A percentile compares a stretch with the other conserved stretches of the same genome.
Evolutionary conservation across 2,888 invertebrate species (phyloP).

Genomic region (Miltochrista miniata): DNA sequence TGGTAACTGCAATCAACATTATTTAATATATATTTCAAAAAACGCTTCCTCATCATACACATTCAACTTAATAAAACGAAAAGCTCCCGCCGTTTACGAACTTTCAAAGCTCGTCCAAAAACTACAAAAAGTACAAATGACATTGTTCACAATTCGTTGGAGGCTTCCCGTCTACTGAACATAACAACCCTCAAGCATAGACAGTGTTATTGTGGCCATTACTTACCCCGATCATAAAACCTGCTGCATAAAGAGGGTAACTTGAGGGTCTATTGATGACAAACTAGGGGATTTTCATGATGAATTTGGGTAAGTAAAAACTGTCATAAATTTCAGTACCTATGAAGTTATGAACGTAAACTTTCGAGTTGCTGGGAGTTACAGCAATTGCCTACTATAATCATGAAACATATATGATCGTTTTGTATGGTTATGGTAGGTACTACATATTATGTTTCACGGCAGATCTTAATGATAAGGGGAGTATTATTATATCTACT

Average conservation of each 20-base stretch:
- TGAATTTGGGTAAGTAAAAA: slow-evolving; percentile 10
- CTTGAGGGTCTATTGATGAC: slow-evolving; percentile 4
- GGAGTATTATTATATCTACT: no score
- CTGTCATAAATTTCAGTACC: slow-evolving; percentile 3
- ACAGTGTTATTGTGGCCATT: neutral
- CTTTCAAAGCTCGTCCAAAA: neutral
- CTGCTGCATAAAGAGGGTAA: slow-evolving; percentile 10
- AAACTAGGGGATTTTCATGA: slow-evolving; percentile 8
- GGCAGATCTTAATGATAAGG: no score
- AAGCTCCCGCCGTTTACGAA: no score
- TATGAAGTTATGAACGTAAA: neutral
- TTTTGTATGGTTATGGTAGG: no score
- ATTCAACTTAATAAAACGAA: no score
- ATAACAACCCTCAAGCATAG: neutral
- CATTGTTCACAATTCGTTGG: neutral
- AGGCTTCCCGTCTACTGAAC: neutral
- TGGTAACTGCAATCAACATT: no score
- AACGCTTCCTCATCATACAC: no score
- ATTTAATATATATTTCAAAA: no score
- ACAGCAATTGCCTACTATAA: no score
- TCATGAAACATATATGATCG: no score
- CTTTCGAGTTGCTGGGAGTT: neutral
- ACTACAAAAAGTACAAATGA: slow-evolving; percentile 3
- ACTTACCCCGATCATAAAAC: slow-evolving; percentile 5
- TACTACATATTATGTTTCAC: no score